phyloP scores from a whole-genome alignment of 2,888 invertebrate genomes.

The Criorhina ranunculi region DNA sequence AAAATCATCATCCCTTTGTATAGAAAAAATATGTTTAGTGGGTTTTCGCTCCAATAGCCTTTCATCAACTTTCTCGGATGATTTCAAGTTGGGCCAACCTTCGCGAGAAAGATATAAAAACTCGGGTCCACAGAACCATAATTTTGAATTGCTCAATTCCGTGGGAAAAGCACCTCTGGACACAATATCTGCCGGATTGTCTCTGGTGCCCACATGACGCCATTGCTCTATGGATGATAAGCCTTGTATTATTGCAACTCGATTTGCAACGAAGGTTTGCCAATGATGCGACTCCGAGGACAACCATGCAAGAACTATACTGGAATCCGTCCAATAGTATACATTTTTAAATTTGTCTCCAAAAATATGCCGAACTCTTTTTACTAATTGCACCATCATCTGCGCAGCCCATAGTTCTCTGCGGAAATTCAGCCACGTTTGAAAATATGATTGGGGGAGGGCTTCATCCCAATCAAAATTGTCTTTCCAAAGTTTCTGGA shows the following conservation, averaged over 20 bases:
- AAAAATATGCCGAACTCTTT: conserved; percentile 13
- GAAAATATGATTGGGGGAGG: conserved; percentile 26
- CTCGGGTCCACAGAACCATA: conserved; percentile 46
- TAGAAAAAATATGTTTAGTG: too few species aligned
- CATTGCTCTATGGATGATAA: conserved; percentile 22
- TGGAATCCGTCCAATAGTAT: conserved; percentile 59
- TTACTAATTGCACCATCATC: conserved; percentile 47
- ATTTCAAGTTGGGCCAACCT: conserved; percentile 19
- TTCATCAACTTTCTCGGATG: neutral
- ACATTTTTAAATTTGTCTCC: neutral
- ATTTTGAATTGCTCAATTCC: conserved; percentile 19
- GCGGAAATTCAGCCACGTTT: conserved; percentile 48
- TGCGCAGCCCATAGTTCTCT: conserved; percentile 52
- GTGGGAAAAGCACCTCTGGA: conserved; percentile 34
- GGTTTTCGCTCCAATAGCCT: neutral
- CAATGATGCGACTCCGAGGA: conserved; percentile 33
- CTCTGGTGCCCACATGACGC: conserved; percentile 32
- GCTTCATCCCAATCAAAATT: conserved; percentile 37
- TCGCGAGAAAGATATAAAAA: conserved; percentile 25
- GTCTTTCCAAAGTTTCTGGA: conserved; percentile 29
- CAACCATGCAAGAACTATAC: conserved; percentile 38
- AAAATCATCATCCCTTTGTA: too few species aligned
- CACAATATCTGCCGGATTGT: conserved; percentile 57
- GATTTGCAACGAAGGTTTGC: conserved; percentile 55
- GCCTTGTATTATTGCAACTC: conserved; percentile 47